Base-by-base conservation (phyloP, 2,888 invertebrate species). In the Ophion ellenae region DNA sequence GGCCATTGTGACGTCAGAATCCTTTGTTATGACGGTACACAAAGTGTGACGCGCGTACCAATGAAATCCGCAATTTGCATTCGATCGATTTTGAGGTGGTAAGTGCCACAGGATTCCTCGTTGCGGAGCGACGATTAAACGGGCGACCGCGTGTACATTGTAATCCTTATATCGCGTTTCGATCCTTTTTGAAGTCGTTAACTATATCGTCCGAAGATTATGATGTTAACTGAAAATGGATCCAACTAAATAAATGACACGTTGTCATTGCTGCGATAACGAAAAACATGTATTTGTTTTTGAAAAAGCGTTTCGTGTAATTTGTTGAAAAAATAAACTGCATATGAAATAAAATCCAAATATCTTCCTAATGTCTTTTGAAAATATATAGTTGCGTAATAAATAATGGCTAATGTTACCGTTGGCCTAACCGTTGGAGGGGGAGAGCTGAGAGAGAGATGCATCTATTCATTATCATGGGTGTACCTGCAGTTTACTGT, bases 1-100 rank as follows among this genome's bases (percentile, higher is more conserved):
- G 64, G 74, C 78, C 59, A 81, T 85, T 85, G 83, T 83, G 85
- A 83, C 76, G 77, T 80, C 80, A 76, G 71, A 63, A 80, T 79
- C 82, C 73, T 80, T 85, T 85, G 85, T 85, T 73, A 80, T 59
- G 83, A 67, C 57, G 67, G 67, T 77, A 73, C 67, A 80, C 76
- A 67, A 70, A 61, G 67, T 61, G 67, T 64, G 73, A 80, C 71
- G 76, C 67, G 73, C 59, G 66, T 57, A 2, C 45, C 61, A 83
- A 79, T 64, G 45, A 76, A 75, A 76, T 61, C 84, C 77, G 73
- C 80, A 71, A 85, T 83, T 85, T 77, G 45, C 73, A 77, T 83
- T 77, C 76, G 73, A 83, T 82, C 82, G 78, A 82, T 82, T 17
- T n/a, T 17, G 57, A 36, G 47, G 11, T 10, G 20, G 32, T 14